Percentiles rank a stretch among this genome's conserved stretches.
Evolutionary conservation across 2,113 vertebrate genomes (phyloP).

Genomic region (Aleadryas rufinucha): DNA sequence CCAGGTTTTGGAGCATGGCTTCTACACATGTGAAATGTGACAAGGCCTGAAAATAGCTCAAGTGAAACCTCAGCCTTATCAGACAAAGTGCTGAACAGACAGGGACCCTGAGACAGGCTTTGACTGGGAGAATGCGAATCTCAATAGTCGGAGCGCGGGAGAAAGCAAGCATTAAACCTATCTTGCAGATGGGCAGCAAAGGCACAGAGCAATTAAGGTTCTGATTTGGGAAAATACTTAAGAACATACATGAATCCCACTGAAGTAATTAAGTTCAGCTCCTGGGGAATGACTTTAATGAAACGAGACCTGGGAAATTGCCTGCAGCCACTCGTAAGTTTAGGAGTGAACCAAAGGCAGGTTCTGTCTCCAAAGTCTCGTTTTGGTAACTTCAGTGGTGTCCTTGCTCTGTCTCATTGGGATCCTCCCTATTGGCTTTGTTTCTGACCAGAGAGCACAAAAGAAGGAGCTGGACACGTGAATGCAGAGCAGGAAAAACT

Average conservation of each 20-base stretch:
- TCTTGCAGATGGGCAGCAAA: conserved; percentile 29
- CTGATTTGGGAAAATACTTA: conserved; percentile 51
- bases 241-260: conserved; percentile 28
- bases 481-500: background rate
- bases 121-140: background rate
- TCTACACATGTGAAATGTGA: background rate
- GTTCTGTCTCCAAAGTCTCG: background rate
- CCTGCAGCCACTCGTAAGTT: background rate
- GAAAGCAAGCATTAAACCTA: background rate
- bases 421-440: background rate
- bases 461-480: background rate
- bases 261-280: conserved; percentile 46
- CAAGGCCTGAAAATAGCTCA: background rate
- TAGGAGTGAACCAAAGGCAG: background rate
- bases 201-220: conserved; percentile 58
- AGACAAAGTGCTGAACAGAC: background rate
- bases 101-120: background rate
- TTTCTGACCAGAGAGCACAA: background rate
- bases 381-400: background rate
- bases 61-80: background rate
- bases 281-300: conserved; percentile 30
- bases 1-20: background rate
- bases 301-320: conserved; percentile 21
- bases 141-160: background rate
- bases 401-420: background rate